Percentiles rank a stretch among this genome's conserved stretches.
Conservation (phyloP, 1,140 invertebrate species). For the Yoshiicerus persimilis region DNA sequence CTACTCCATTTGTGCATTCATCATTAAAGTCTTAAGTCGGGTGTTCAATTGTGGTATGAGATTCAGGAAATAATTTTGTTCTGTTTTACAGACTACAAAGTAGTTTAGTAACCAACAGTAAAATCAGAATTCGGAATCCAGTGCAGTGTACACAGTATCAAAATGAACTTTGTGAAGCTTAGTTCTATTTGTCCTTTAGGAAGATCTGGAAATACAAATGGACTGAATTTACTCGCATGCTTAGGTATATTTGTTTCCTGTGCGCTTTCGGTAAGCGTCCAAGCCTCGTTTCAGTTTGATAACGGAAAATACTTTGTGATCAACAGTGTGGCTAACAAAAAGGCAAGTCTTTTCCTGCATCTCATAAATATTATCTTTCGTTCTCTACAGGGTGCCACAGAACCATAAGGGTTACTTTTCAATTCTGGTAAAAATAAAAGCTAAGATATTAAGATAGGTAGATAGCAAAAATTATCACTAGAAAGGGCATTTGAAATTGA, state of each 20-base stretch:
- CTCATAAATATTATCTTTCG: not conserved
- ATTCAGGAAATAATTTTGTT: no score
- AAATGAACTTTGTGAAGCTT: not conserved
- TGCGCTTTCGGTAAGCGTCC: not conserved
- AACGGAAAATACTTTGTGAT: constrained; percentile 11
- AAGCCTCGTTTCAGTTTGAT: not conserved
- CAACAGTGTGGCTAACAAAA: constrained; percentile 27
- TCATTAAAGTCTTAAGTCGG: no score
- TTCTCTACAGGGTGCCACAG: no score
- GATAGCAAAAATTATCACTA: no score
- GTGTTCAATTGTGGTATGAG: no score
- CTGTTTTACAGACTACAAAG: no score
- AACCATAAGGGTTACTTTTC: not conserved
- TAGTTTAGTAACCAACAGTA: no score
- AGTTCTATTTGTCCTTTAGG: not conserved
- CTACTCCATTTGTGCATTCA: no score
- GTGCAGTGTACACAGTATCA: not conserved
- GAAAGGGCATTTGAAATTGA: no score
- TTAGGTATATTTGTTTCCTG: not conserved
- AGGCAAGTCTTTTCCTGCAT: not conserved
- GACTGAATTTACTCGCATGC: not conserved
- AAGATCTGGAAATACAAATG: not conserved
- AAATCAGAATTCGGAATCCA: no score
- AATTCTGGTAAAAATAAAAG: not conserved
- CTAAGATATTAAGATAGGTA: no score